Evolutionary conservation across 1,140 invertebrate species (phyloP), one percentile per base, ranked within the genome.

Genomic region (Harpegnathos saltator): DNA sequence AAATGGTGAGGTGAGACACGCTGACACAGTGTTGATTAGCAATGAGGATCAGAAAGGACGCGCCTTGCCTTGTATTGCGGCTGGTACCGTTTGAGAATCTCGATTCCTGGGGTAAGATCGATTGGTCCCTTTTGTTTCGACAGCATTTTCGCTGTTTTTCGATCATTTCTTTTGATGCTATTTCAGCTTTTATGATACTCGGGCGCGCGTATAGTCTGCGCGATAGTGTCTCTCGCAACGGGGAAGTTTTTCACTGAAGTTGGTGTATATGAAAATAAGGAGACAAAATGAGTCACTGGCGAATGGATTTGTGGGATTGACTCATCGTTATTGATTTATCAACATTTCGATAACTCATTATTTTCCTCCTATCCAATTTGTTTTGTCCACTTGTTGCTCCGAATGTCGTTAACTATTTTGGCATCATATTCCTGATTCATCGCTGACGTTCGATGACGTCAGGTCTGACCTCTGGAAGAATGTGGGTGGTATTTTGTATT

Each of bases 21-120:
- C n/a, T 61, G 22, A 50, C 26, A 44, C 26, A 44, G 52, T 22
- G 69, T 72, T 54, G 50, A 74, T 54, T 38, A 33, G 95, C 94
- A 88, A 96, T 96, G 96, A 95, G 95, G 94, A 95, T 96, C 90
- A 96, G 96, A 93, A 95, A 96, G 91, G 94, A 95, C 91, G 95
- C 95, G 80, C 95, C 95, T 87, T 96, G 96, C 89, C 94, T 96
- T 74, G 95, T 96, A 48, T 92, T 96, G 22, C 94, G 95, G 85
- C 95, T 96, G 74, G 95, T 95, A 87, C 95, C 95, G 80, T 90
- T 96, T 48, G 91, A 93, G 73, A 91, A 92, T 69, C 90, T 94
- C 61, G 94, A 95, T 62, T 92, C 93, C 83, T 94, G 95, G 92
- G 94, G 95, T 95, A 94, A 91, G 94, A 61, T 56, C 61, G 17